These are phyloP conservation scores for Nanorana parkeri DNA, from an alignment of 2,113 vertebrate genomes.

Conservation along the genomic window DNA sequence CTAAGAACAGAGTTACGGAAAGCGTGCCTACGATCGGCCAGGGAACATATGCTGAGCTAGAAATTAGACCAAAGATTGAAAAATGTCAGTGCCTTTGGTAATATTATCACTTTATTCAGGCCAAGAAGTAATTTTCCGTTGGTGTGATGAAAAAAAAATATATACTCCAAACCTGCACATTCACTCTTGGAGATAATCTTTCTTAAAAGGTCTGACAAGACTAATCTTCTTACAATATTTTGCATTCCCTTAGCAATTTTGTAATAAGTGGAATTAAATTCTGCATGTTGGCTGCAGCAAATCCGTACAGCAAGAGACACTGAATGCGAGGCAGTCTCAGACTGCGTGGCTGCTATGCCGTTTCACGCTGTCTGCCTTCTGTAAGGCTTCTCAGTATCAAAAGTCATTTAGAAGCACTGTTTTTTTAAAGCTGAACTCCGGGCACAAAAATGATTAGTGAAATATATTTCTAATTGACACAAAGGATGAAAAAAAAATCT, in stretches of 20 bases:
- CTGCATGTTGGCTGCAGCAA: constrained; percentile 20
- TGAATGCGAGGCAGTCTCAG: neutral
- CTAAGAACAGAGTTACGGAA: neutral
- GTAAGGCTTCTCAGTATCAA: neutral
- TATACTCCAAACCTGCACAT: constrained; percentile 48
- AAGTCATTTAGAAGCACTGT: neutral
- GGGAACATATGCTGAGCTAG: neutral
- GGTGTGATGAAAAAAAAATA: constrained; percentile 50
- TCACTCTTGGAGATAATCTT: constrained; percentile 47
- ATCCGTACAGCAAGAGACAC: constrained; percentile 13
- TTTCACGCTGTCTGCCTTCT: neutral
- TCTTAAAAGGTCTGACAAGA: constrained; percentile 57
- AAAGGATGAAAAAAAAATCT: too few species aligned
- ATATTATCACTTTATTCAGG: constrained; percentile 51
- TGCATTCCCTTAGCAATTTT: constrained; percentile 56
- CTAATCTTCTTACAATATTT: constrained; percentile 56
- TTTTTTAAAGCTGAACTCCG: too few species aligned
- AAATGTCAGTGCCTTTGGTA: constrained; percentile 51
- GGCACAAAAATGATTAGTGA: too few species aligned
- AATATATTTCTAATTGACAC: too few species aligned
- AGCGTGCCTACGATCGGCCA: neutral
- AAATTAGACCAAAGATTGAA: constrained; percentile 29
- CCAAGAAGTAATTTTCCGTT: constrained; percentile 54
- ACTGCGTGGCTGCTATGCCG: neutral
- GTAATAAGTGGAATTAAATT: constrained; percentile 56